phyloP scores from a whole-genome alignment of 1,140 invertebrate species.

The Zaprionus inermis region DNA sequence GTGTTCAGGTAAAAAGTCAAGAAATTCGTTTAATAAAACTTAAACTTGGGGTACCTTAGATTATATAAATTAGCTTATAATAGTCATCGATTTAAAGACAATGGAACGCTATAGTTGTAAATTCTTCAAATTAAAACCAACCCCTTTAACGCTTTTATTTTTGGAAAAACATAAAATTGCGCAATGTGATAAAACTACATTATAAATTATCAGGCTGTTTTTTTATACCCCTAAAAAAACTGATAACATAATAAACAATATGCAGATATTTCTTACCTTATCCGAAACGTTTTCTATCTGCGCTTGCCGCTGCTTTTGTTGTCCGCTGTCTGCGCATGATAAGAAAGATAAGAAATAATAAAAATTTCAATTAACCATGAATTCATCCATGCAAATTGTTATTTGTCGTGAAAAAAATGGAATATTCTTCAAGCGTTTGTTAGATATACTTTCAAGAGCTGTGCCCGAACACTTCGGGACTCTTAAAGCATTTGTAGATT shows the following conservation, averaged over 20 bases:
- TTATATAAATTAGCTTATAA: no score
- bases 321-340: background rate
- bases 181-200: background rate
- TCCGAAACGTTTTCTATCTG: background rate
- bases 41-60: no score
- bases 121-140: no score
- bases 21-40: no score
- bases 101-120: no score
- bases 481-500: background rate
- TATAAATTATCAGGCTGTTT: background rate
- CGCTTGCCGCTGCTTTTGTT: conserved; percentile 3
- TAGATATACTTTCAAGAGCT: background rate
- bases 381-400: background rate
- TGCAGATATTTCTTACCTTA: background rate
- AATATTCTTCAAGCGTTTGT: background rate
- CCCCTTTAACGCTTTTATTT: no score
- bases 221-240: background rate
- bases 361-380: background rate
- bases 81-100: no score
- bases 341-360: background rate
- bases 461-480: no score
- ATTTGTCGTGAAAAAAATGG: background rate
- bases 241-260: background rate
- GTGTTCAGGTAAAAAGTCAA: no score
- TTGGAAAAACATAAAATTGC: background rate